Conservation (phyloP, 2,113 vertebrate species). For the Cercocebus atys region DNA sequence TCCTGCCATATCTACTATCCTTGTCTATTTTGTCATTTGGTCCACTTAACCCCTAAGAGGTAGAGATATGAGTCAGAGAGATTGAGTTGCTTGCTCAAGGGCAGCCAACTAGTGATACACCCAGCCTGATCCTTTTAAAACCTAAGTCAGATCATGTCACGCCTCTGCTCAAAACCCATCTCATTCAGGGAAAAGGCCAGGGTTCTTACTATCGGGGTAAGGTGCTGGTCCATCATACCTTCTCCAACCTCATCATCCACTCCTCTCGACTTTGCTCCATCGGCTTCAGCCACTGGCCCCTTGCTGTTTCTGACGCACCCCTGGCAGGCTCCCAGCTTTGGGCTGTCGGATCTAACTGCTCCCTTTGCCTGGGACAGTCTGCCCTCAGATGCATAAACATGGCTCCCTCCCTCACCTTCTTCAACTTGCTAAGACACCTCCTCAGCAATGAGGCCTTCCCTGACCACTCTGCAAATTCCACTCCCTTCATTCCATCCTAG, state of each 20-base stretch:
- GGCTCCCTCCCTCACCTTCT: background rate
- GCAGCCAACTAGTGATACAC: background rate
- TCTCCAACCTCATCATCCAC: background rate
- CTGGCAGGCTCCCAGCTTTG: background rate
- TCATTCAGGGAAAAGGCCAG: background rate
- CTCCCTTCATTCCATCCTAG: background rate
- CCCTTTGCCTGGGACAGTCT: background rate
- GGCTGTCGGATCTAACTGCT: background rate
- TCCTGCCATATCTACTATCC: background rate
- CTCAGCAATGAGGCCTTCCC: background rate
- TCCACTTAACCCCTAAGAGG: background rate
- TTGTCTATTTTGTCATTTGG: background rate
- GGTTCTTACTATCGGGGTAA: background rate
- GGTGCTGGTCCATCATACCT: background rate
- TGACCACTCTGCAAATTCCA: background rate
- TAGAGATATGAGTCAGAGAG: constrained; percentile 18
- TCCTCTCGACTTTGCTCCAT: background rate
- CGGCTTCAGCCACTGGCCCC: background rate
- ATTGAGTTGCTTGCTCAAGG: background rate
- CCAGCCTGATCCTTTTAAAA: background rate
- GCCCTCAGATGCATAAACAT: background rate
- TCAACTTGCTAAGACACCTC: background rate
- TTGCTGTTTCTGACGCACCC: background rate
- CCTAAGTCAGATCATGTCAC: background rate
- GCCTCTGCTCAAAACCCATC: background rate